These are phyloP conservation scores for Sanderia malayensis DNA, from an alignment of 30 jellyfish, hydroid and myxozoan genomes.

Conservation along the genomic window DNA sequence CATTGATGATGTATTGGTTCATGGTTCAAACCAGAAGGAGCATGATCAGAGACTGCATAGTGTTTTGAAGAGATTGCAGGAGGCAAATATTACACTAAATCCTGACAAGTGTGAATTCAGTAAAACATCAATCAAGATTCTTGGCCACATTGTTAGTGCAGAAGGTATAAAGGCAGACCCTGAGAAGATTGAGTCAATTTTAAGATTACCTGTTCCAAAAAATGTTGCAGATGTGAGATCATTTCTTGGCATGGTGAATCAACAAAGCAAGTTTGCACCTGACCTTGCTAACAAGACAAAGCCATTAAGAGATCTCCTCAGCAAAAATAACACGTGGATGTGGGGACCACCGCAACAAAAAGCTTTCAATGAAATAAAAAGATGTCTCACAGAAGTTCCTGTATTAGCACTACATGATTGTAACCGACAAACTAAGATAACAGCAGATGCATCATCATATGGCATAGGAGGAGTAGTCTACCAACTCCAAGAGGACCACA, in stretches of 20 bases:
- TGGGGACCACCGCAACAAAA: constrained; percentile 47
- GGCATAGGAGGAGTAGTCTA: constrained; percentile 54
- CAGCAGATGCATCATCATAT: constrained; percentile 46
- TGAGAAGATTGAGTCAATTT: constrained; percentile 24
- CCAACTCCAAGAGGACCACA: constrained; percentile 35
- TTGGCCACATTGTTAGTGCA: constrained; percentile 53
- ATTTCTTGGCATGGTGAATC: constrained; percentile 50
- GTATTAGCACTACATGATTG: constrained; percentile 20
- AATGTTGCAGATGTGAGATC: constrained; percentile 34
- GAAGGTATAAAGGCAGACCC: constrained; percentile 55
- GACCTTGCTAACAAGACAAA: constrained; percentile 29
- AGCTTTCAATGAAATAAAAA: constrained; percentile 35
- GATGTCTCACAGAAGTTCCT: constrained; percentile 8
- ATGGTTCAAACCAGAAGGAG: constrained; percentile 4
- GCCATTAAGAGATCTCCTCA: constrained; percentile 45
- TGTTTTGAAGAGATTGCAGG: background rate
- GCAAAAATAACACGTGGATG: constrained; percentile 17
- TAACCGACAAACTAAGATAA: constrained; percentile 25
- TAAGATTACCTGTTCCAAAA: constrained; percentile 28
- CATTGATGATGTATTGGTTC: constrained; percentile 18
- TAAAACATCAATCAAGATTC: constrained; percentile 2
- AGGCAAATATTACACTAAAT: constrained; percentile 45
- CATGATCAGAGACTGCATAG: constrained; percentile 7
- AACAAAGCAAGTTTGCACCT: constrained; percentile 44
- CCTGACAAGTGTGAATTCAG: constrained; percentile 42